These are phyloP conservation scores for Hydractinia echinata DNA, from an alignment of 30 jellyfish, hydroid and myxozoan species.

Conservation along the genomic window DNA sequence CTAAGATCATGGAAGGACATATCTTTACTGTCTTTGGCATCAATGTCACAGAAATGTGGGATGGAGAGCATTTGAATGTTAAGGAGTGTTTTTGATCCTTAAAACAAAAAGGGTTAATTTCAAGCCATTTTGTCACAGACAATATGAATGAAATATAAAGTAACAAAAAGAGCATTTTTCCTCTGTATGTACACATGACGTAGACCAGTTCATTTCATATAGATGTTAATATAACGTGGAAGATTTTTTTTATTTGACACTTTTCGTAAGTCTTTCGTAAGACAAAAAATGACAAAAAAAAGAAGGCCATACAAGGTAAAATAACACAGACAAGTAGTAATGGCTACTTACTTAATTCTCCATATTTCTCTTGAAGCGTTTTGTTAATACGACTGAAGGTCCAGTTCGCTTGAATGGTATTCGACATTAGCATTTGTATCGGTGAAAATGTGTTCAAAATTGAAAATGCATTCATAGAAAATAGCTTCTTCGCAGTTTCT, in stretches of 20 bases:
- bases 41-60: conserved; percentile 9
- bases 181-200: too few species aligned
- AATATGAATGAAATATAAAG: too few species aligned
- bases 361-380: neutral
- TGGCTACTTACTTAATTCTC: neutral
- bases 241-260: too few species aligned
- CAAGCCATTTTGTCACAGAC: too few species aligned
- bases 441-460: neutral
- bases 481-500: neutral
- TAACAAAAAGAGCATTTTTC: too few species aligned
- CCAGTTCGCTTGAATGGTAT: too few species aligned
- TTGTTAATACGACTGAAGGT: neutral
- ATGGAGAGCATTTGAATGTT: neutral
- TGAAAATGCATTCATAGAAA: neutral
- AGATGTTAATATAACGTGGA: too few species aligned
- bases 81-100: neutral
- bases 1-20: neutral
- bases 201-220: too few species aligned
- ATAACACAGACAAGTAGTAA: too few species aligned
- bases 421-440: neutral
- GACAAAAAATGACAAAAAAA: too few species aligned
- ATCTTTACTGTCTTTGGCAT: neutral
- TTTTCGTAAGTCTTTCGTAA: too few species aligned
- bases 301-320: too few species aligned
- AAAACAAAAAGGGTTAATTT: neutral